These are phyloP conservation scores for Pseudorectes ferrugineus DNA, from an alignment of 2,113 vertebrate species.

Conservation along the genomic window DNA sequence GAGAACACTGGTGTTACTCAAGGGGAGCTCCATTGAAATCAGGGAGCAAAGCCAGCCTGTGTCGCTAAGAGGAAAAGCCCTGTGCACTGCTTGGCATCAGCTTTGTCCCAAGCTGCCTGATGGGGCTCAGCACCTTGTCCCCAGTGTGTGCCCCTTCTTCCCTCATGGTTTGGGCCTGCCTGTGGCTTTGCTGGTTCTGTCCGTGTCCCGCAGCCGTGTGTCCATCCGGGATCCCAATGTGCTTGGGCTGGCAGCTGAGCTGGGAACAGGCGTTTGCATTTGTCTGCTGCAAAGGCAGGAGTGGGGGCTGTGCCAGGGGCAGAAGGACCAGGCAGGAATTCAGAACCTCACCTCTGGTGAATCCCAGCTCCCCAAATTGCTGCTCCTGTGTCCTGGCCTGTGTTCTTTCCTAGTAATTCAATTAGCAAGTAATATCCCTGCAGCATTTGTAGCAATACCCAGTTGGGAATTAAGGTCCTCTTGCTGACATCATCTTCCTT, in stretches of 20 bases:
- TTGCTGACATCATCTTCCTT: neutral
- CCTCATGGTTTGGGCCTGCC: neutral
- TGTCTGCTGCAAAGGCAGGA: neutral
- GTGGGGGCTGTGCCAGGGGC: neutral
- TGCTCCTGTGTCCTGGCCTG: neutral
- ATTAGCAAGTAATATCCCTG: neutral
- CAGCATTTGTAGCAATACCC: neutral
- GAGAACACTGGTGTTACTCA: neutral
- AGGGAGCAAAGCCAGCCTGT: neutral
- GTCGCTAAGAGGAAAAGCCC: neutral
- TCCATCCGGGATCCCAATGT: accelerated
- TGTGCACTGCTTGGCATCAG: neutral
- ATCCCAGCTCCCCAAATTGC: neutral
- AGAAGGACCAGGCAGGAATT: neutral
- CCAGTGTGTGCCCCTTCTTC: neutral
- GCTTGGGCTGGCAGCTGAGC: neutral
- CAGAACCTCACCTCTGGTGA: neutral
- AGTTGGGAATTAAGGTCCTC: neutral
- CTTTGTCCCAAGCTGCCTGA: neutral
- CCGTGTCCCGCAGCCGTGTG: neutral
- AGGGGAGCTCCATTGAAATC: neutral
- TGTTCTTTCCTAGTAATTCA: neutral
- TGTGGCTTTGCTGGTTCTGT: neutral
- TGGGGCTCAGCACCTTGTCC: neutral
- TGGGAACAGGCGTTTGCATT: neutral